Base-by-base conservation (phyloP, 2,888 invertebrate genomes). In the Harmothoe impar region DNA sequence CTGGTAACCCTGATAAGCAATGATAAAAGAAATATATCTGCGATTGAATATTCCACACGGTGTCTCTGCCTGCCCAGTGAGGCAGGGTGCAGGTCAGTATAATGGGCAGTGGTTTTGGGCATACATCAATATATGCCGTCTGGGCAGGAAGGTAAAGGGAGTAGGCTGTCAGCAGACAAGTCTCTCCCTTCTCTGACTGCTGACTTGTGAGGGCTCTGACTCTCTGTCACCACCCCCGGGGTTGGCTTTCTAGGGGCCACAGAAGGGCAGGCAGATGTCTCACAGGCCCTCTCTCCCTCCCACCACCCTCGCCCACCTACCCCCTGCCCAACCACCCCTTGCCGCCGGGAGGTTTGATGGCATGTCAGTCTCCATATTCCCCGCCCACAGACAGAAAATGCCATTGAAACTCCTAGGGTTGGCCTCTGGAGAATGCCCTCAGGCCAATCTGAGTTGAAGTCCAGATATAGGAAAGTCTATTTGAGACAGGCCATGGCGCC, bases 91-190 rank as follows among this genome's bases (percentile, higher is more conserved):
- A 43, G 43, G 3, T 43, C 10, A 43, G 43, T 43, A 10, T 3
- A 43, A 43, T 43, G 43, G 43, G 3, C 43, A 43, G 43, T 43
- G 43, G 0, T 33, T 0, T 35, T 33, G 35, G 84, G 23, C 17
- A n/a, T 43, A 51, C 43, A 51, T 84, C n/a, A 51, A 43, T 35
- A 84, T 35, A 10, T 35, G 0, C 35, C 29, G 43, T 43, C 33
- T 35, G 43, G 35, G 35, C 23, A 51, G 84, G 84, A 84, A 51
- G 84, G 43, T 10, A 25, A 51, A 35, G 84, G 35, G 78, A 20
- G 78, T 35, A 78, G 78, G 33, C 78, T 78, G 33, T 29, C 78
- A 78, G 17, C 31, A 78, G 78, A 78, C 35, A 78, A 78, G 78
- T 78, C 31, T 29, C n/a, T 7, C 15, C 3, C n/a, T 62, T 15